Percentiles rank a stretch among this genome's conserved stretches.
These are phyloP conservation scores for Tyto alba DNA, from an alignment of 2,113 vertebrate genomes.

Conservation along the genomic window DNA sequence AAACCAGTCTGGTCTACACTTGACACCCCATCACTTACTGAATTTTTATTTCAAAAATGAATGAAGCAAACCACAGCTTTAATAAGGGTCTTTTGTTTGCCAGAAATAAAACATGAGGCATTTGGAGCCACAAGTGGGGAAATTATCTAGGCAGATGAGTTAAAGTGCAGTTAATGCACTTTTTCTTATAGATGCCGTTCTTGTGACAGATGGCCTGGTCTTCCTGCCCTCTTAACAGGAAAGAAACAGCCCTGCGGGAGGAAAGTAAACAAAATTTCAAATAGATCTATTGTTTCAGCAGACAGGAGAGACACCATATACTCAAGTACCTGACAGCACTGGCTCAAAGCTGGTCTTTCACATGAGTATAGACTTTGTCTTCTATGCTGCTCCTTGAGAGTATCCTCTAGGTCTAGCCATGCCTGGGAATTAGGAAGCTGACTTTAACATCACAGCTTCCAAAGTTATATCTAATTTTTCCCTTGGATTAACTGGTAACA, in stretches of 20 bases:
- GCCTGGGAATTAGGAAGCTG: not conserved
- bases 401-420: not conserved
- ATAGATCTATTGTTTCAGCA: not conserved
- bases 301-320: not conserved
- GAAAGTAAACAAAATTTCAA: constrained; percentile 1
- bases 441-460: not conserved
- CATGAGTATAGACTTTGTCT: not conserved
- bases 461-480: not conserved
- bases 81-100: not conserved
- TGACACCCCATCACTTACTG: not conserved
- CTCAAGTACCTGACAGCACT: not conserved
- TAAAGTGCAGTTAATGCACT: not conserved
- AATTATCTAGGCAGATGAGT: not conserved
- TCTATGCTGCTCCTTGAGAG: not conserved
- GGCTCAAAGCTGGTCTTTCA: not conserved
- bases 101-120: not conserved
- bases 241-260: not conserved
- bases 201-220: not conserved
- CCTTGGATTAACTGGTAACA: not conserved
- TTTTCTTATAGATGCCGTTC: not conserved
- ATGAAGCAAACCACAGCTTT: not conserved
- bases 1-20: not conserved
- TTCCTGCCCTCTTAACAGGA: not conserved
- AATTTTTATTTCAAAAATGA: not conserved
- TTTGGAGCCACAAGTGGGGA: not conserved